Base-by-base conservation (phyloP, 2,888 invertebrate genomes). In the Macaria notata region DNA sequence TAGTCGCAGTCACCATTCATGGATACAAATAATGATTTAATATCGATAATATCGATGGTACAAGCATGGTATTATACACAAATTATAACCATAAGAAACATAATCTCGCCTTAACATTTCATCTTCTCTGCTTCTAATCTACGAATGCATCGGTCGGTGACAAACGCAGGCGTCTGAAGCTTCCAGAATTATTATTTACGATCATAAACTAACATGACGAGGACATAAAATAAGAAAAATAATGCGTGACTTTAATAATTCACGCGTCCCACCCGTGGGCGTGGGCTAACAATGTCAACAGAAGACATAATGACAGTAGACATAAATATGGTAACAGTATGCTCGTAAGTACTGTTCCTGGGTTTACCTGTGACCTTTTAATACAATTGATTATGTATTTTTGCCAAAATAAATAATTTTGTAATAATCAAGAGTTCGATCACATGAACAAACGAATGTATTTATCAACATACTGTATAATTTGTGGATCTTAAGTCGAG, bases 181-280 rank as follows among this genome's bases (percentile, higher is more conserved):
- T 59, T 54, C 63, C 66, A 70, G 68, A 65, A 72, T 69, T 73
- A 76, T 75, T 75, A 80, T 80, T 78, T 78, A 80, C 66, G 75
- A 73, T 63, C 73, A 62, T 75, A 72, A 70, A 73, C 68, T 73
- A 70, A 73, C 70, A 76, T 69, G 69, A 59, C 64, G 72, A 66
- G 59, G 73, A 78, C 77, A 76, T 80, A 78, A 76, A 79, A 71
- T 66, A 72, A 63, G 73, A 76, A 77, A 77, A 78, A 79, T 75
- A 72, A 70, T 70, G 70, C 67, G 70, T 72, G 69, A 68, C 70
- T 72, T 69, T 66, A 63, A 68, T 71, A 73, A 69, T 74, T 77
- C 71, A 75, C 63, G 66, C 62, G 57, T n/a, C 29, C 41, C 46
- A 50, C 33, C 49, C 30, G 58, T 69, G 73, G 65, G 52, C 59